Base-by-base conservation (phyloP, 2,113 vertebrate species). In the Ammodytes dubius region DNA sequence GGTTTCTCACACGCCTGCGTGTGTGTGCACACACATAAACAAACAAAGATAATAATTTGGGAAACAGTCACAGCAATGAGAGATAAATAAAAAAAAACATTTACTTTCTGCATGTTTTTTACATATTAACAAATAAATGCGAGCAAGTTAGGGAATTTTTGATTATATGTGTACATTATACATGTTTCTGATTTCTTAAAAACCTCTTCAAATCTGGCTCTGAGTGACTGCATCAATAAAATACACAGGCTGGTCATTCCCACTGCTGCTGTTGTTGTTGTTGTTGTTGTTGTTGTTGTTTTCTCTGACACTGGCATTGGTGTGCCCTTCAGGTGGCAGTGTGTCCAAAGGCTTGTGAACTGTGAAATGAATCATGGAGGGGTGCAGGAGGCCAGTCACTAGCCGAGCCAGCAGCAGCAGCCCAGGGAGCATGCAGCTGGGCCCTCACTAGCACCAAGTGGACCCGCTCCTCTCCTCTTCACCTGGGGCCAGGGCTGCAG, bases 351-450 rank as follows among this genome's bases (percentile, higher is more conserved):
- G 3, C 77, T 53, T 81, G 71, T 76, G 47, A 82, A 74, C 77
- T 85, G 79, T 86, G 89, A 92, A 85, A 89, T 89, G 89, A 92
- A 83, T 86, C 88, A 93, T 94, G 92, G 87, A 90, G 75, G 73
- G 52, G 50, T 66, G 74, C 83, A 77, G 82, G 70, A 79, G 69
- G 77, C 66, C 74, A 6, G 77, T 69, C 79, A 90, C 86, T 91
- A 92, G 82, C 82, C 58, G 6, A 85, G 45, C 77, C 79, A 89
- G 45, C 74, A 74, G 49, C 85, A 59, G 49, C 14, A 69, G 83
- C 61, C 74, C 68, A 47, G 82, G 79, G 69, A 66, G 81, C 85
- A 93, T 90, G 92, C 90, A 77, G 86, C 86, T 79, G 87, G 79
- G 81, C 83, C 82, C 81, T 54, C 81, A 77, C 57, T 92, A 89